These are phyloP conservation scores for Falcunculus frontatus DNA, from an alignment of 2,113 vertebrate species.

Conservation along the genomic window DNA sequence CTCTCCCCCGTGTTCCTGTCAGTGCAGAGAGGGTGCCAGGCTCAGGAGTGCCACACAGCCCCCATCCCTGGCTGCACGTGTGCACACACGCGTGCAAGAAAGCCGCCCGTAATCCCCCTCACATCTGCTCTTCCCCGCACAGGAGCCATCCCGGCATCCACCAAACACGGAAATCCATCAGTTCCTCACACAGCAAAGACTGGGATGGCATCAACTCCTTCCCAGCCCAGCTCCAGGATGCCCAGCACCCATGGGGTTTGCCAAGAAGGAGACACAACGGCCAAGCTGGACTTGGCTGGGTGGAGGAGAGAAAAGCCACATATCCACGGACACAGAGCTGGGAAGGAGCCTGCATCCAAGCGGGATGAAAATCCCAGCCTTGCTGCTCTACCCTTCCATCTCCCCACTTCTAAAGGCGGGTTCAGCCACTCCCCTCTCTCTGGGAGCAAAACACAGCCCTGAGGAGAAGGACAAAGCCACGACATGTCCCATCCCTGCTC, in stretches of 20 bases:
- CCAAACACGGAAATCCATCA: rapidly evolving
- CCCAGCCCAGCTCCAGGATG: background rate
- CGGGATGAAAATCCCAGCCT: rapidly evolving
- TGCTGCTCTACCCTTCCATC: background rate
- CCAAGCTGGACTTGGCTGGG: background rate
- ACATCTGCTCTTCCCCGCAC: background rate
- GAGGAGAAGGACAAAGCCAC: background rate
- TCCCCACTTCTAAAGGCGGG: background rate
- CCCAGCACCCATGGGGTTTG: rapidly evolving
- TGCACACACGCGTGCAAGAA: background rate
- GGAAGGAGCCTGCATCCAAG: background rate
- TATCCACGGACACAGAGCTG: rapidly evolving
- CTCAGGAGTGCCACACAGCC: rapidly evolving
- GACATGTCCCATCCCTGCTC: background rate
- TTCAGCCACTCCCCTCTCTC: background rate
- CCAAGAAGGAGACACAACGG: rapidly evolving
- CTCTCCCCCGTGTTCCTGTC: rapidly evolving
- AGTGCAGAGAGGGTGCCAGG: background rate
- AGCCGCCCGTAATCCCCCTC: background rate
- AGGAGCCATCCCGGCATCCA: rapidly evolving
- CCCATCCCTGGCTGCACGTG: background rate
- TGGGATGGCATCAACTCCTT: rapidly evolving
- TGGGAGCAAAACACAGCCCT: background rate
- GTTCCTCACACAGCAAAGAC: rapidly evolving
- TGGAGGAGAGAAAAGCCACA: background rate